phyloP scores from a whole-genome alignment of 2,888 invertebrate genomes.

The Trachelus iudaicus region DNA sequence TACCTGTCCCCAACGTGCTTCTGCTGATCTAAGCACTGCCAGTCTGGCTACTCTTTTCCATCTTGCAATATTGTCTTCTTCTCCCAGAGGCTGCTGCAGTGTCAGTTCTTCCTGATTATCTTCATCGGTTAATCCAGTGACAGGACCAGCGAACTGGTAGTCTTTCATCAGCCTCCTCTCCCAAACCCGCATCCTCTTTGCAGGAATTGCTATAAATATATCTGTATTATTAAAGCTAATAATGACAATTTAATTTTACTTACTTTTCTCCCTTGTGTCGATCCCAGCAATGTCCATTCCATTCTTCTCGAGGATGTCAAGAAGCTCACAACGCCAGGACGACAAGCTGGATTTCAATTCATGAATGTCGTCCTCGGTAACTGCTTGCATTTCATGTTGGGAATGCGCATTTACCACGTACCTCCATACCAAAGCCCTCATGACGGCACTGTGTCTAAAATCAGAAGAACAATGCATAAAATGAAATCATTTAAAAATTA shows the following conservation, averaged over 20 bases:
- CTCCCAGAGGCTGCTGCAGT: slow-evolving; percentile 46
- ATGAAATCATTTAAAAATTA: neutral
- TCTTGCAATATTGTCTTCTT: slow-evolving; percentile 62
- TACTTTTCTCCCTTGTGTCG: slow-evolving; percentile 80
- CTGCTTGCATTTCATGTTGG: slow-evolving; percentile 83
- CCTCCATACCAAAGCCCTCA: slow-evolving; percentile 91
- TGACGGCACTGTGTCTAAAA: slow-evolving; percentile 79
- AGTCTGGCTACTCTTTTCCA: slow-evolving; percentile 78
- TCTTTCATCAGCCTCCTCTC: slow-evolving; percentile 90
- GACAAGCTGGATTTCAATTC: slow-evolving; percentile 95
- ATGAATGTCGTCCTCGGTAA: slow-evolving; percentile 94
- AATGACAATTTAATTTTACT: slow-evolving; percentile 41
- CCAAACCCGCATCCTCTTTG: slow-evolving; percentile 85
- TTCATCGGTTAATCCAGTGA: slow-evolving; percentile 70
- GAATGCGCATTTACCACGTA: slow-evolving; percentile 91
- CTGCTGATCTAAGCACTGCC: slow-evolving; percentile 76
- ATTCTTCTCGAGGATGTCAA: slow-evolving; percentile 88
- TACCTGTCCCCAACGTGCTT: slow-evolving; percentile 82
- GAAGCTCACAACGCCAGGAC: slow-evolving; percentile 88
- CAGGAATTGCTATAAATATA: slow-evolving; percentile 72
- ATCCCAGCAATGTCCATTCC: slow-evolving; percentile 86
- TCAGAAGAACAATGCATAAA: neutral
- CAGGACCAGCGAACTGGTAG: slow-evolving; percentile 82
- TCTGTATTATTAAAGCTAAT: neutral
- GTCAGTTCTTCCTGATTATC: slow-evolving; percentile 66